A percentile compares a stretch with the other conserved stretches of the same genome.
Evolutionary conservation across 2,113 vertebrate genomes (phyloP).

Genomic region (Dicentrarchus labrax): DNA sequence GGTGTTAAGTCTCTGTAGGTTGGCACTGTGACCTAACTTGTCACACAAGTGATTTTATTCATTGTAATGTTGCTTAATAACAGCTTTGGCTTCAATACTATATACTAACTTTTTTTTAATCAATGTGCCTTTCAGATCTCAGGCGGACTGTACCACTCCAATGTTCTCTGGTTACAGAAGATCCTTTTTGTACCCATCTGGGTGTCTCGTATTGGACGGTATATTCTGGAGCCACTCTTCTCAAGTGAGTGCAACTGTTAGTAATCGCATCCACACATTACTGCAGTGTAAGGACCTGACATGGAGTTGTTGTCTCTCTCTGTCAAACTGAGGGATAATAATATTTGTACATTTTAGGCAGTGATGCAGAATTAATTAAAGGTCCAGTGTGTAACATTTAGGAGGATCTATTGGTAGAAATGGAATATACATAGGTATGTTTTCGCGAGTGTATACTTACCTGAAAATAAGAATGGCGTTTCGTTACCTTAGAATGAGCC

Average conservation of each 20-base stretch:
- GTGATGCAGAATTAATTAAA: too few species aligned
- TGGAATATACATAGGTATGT: too few species aligned
- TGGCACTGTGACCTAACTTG: neutral
- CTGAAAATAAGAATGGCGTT: too few species aligned
- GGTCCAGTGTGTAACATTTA: too few species aligned
- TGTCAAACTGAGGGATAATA: neutral
- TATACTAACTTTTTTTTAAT: neutral
- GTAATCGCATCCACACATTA: constrained; percentile 5
- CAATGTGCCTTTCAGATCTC: constrained; percentile 85
- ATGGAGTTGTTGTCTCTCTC: constrained; percentile 3
- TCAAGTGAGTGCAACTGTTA: constrained; percentile 75
- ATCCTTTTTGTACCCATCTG: constrained; percentile 89
- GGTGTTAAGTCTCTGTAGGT: neutral
- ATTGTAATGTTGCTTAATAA: neutral
- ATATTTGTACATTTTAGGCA: neutral
- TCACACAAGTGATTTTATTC: neutral
- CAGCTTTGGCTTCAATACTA: neutral
- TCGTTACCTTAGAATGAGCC: too few species aligned
- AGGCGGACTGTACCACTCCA: constrained; percentile 89
- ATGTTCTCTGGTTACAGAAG: constrained; percentile 86
- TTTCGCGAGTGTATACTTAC: too few species aligned
- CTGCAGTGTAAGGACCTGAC: constrained; percentile 1
- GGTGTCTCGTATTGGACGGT: constrained; percentile 87
- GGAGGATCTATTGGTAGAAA: too few species aligned
- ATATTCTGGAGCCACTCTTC: constrained; percentile 90